Evolutionary conservation across 37 sponge, comb jelly and placozoan genomes (phyloP), one percentile per base, ranked within the genome.

Genomic region (Halichondria panicea): DNA sequence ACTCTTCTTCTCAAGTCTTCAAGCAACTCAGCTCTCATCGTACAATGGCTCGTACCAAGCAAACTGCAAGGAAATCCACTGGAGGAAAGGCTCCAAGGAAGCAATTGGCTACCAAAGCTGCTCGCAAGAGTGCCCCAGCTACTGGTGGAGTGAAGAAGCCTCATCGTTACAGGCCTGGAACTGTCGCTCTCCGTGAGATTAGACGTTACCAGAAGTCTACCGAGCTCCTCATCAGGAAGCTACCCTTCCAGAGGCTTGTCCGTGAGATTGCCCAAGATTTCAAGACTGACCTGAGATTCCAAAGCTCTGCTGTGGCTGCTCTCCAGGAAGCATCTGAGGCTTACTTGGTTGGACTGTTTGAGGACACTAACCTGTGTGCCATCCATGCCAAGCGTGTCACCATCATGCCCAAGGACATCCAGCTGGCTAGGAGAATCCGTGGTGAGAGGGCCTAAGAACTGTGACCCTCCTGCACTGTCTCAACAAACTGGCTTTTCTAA

Each of bases 321-420:
- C 93, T 93, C 9, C 93, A 93, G 75, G 93, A 97, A 53, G 97
- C 97, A 30, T 84, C 86, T 32, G 97, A 97, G 45, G 97, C 97
- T 38, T 97, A 97, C 86, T 76, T 97, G 12, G 97, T 97, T 36
- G 97, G 94, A 58, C 92, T 97, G 34, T 96, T 96, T 64, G 97
- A 96, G 78, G 97, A 96, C 70, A 96, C 97, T 74, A 96, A 96
- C 85, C 80, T 96, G 81, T 96, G 97, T 59, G 97, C 97, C 63
- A 96, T 96, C 85, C 97, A 96, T 67, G 97, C 97, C 66, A 97
- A 97, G 87, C 53, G 97, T 6, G 97, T 97, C 30, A 97, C 97
- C 84, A 97, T 97, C 80, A 97, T 97, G 97, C 97, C 97, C 70
- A 93, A 93, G 86, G 97, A 97, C 85, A 97, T 97, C 89, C 97